phyloP scores from a whole-genome alignment of 1,140 invertebrate genomes.

The Cydia pomonella region DNA sequence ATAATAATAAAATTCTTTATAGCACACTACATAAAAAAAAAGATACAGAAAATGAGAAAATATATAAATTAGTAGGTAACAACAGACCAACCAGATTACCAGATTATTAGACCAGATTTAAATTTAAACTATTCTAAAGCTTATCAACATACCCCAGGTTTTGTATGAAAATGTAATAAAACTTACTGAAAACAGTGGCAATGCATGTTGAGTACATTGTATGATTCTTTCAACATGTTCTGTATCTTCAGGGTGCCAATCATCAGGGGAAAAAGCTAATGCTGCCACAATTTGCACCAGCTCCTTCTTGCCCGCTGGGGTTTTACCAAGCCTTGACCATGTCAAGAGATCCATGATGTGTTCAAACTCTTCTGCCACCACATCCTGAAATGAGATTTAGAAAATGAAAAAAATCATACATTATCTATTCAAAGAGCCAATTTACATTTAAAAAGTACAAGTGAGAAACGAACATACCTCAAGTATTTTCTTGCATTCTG shows the following conservation, averaged over 20 bases:
- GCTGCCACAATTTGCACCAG: slow-evolving; percentile 92
- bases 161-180: background rate
- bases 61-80: too few species aligned
- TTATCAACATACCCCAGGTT: too few species aligned
- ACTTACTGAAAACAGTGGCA: slow-evolving; percentile 94
- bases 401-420: background rate
- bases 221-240: slow-evolving; percentile 90
- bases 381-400: slow-evolving; percentile 83
- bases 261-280: slow-evolving; percentile 90
- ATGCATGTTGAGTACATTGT: slow-evolving; percentile 91
- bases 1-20: too few species aligned
- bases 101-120: too few species aligned
- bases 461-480: slow-evolving; percentile 80
- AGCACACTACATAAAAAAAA: too few species aligned
- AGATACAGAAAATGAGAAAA: too few species aligned
- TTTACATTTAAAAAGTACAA: background rate
- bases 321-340: slow-evolving; percentile 89
- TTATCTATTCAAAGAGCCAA: too few species aligned
- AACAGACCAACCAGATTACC: too few species aligned
- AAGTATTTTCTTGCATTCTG: slow-evolving; percentile 93
- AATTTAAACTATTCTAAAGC: too few species aligned
- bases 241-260: slow-evolving; percentile 88
- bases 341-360: slow-evolving; percentile 92
- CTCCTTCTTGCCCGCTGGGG: slow-evolving; percentile 91
- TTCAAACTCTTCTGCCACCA: slow-evolving; percentile 95